These are phyloP conservation scores for Lophius americanus DNA, from an alignment of 2,797 vertebrate genomes.

Conservation along the genomic window DNA sequence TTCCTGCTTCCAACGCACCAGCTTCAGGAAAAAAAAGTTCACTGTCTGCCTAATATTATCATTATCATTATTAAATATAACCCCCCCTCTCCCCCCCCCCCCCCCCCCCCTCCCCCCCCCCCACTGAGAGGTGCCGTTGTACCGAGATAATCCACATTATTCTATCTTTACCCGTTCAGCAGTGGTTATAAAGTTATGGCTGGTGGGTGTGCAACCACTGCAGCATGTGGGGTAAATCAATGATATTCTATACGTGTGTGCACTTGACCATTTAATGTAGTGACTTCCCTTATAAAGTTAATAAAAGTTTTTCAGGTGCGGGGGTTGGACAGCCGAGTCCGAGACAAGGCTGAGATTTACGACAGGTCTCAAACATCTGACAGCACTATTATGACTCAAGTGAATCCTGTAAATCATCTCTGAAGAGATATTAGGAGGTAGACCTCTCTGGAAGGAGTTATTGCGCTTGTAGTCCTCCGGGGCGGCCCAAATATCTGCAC, in stretches of 20 bases:
- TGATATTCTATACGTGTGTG: neutral
- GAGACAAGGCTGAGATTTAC: slow-evolving; percentile 22
- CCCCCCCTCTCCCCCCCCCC: too few species aligned
- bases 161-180: too few species aligned
- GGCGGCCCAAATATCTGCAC: slow-evolving; percentile 51
- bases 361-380: slow-evolving; percentile 23
- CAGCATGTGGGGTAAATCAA: too few species aligned
- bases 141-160: too few species aligned
- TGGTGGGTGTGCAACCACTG: too few species aligned
- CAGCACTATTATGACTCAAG: slow-evolving; percentile 31
- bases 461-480: slow-evolving; percentile 26
- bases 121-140: too few species aligned
- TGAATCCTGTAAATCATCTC: slow-evolving; percentile 39
- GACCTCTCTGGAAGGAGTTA: slow-evolving; percentile 44
- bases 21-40: too few species aligned
- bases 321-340: neutral
- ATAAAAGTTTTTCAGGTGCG: slow-evolving; percentile 1
- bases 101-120: fast-evolving
- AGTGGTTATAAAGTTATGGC: too few species aligned
- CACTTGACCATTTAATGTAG: neutral
- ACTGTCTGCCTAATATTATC: too few species aligned
- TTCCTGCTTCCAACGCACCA: too few species aligned
- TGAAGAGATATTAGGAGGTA: slow-evolving; percentile 41
- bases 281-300: neutral
- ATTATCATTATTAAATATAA: too few species aligned